Base-by-base conservation (phyloP, 2,888 invertebrate species). In the Aporophyla nigra region DNA sequence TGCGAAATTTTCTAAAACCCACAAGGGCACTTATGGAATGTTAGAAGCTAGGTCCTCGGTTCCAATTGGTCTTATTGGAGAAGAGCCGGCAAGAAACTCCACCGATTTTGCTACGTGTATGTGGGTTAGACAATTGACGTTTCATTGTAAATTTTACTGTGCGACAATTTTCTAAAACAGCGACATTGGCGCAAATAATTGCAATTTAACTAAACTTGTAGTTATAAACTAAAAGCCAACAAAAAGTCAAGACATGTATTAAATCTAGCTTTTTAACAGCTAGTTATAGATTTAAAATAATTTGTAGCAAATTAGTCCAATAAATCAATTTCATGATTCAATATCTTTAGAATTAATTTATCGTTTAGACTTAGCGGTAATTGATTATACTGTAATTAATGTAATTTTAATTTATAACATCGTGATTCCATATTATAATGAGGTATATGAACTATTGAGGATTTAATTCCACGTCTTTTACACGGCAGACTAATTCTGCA, bases 341-440 rank as follows among this genome's bases (percentile, higher is more conserved):
- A 82, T 78, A 71, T 79, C 71, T 78, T 74, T 68, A 72, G 66
- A 82, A 82, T 82, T 79, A 77, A 74, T 85, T 83, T 74, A 75
- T 78, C 43, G 59, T 67, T 77, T 59, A 33, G 24, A 68, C 27
- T 70, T 76, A 66, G 71, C 76, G 59, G 76, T 83, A 77, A 76
- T 79, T 81, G 63, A 79, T 79, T 81, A 81, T 82, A 75, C 40
- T 80, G 43, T 75, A 81, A 79, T 79, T 81, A 82, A 65, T 51
- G 69, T 61, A 82, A 82, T 67, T 80, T 73, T 53, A 73, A 73
- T 82, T 80, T 80, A 80, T 75, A 69, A 82, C 65, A 16, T 80
- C 75, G 58, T 81, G 67, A 68, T 67, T 74, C 43, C 21, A 58
- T 40, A 53, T 68, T 67, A 63, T 66, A 80, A 67, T 80, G 62